phyloP scores from a whole-genome alignment of 2,888 invertebrate species.

The Mylabris sibirica region DNA sequence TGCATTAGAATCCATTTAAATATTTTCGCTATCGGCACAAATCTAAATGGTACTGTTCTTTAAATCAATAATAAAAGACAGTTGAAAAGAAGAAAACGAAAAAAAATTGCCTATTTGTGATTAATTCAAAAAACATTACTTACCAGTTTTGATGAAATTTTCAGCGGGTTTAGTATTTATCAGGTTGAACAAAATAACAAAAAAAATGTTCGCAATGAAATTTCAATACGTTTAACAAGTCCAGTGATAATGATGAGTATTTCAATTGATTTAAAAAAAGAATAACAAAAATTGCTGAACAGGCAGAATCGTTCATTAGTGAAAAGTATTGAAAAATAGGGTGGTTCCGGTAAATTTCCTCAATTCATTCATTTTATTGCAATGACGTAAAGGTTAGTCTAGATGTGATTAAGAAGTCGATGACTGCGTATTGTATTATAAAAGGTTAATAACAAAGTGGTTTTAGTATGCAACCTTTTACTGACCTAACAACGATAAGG shows the following conservation, averaged over 20 bases:
- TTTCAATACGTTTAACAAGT: background rate
- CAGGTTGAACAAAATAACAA: background rate
- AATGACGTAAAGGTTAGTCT: conserved; percentile 43
- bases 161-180: background rate
- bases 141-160: background rate
- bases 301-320: conserved; percentile 1
- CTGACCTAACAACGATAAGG: conserved; percentile 55
- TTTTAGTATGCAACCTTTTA: conserved; percentile 55
- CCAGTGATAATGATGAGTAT: conserved; percentile 11
- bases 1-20: conserved; percentile 7
- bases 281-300: background rate
- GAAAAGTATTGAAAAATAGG: background rate
- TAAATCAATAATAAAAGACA: background rate
- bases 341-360: conserved; percentile 11
- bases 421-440: conserved; percentile 46
- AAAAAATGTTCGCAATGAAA: background rate
- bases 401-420: conserved; percentile 50
- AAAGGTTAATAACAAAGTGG: conserved; percentile 58
- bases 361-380: conserved; percentile 6
- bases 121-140: background rate
- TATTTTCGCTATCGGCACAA: background rate
- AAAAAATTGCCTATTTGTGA: conserved; percentile 1
- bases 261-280: background rate
- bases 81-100: background rate
- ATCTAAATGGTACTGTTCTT: conserved; percentile 6